Conservation (phyloP, 2,888 invertebrate genomes). For the Phalera bucephala region DNA sequence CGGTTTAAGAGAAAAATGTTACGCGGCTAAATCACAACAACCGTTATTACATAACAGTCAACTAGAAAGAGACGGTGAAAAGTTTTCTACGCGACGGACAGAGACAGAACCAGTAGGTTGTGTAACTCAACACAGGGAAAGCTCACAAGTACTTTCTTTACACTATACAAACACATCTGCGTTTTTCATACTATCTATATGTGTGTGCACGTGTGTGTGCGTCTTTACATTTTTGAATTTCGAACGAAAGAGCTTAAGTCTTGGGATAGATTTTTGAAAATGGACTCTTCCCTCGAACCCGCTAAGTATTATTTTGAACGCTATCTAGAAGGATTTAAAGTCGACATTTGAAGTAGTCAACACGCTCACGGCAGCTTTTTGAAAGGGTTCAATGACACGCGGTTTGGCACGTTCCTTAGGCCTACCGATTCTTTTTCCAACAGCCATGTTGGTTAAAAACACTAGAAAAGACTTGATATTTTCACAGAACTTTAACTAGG, state of each 20-base stretch:
- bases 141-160: conserved; percentile 77
- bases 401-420: conserved; percentile 71
- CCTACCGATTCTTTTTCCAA: conserved; percentile 70
- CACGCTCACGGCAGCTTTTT: conserved; percentile 56
- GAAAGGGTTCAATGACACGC: conserved; percentile 74
- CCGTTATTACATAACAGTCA: conserved; percentile 81
- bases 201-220: conserved; percentile 56
- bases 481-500: conserved; percentile 67
- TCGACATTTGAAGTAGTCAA: conserved; percentile 41
- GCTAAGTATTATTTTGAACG: conserved; percentile 48
- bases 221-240: conserved; percentile 67
- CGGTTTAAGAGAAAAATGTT: conserved; percentile 75
- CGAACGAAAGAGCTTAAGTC: conserved; percentile 68
- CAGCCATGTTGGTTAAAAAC: conserved; percentile 46
- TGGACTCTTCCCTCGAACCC: conserved; percentile 47
- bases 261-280: conserved; percentile 56
- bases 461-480: conserved; percentile 65
- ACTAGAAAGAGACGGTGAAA: conserved; percentile 48
- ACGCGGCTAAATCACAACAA: conserved; percentile 75
- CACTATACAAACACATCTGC: conserved; percentile 43
- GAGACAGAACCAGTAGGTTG: conserved; percentile 62
- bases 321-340: conserved; percentile 34
- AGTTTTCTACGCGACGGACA: conserved; percentile 43
- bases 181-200: conserved; percentile 43
- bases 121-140: conserved; percentile 80